Base-by-base conservation (phyloP, 2,888 invertebrate species). In the Tenodera sinensis region DNA sequence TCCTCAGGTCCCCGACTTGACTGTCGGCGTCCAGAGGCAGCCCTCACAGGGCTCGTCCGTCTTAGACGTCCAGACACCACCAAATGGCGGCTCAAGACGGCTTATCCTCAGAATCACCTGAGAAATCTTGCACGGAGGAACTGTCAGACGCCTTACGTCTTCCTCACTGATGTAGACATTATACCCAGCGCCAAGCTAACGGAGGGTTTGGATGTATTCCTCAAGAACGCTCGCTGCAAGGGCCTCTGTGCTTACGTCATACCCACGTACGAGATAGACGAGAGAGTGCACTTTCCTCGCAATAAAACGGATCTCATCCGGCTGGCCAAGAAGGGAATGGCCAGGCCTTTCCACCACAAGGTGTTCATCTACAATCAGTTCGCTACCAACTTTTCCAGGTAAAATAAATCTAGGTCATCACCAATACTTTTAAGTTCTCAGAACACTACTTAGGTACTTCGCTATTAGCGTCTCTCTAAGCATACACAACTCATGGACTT, bases 311-410 rank as follows among this genome's bases (percentile, higher is more conserved):
- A 97, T 91, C 93, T 98, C 89, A 93, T 98, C 88, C 94, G 97
- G 89, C 93, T 98, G 90, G 96, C 97, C 1, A 96, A 95, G 92
- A 97, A 97, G 92, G 97, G 97, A 88, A 93, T 97, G 87, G 98
- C 98, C 0, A 95, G 98, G 93, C 98, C 98, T 0, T 98, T 98
- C 92, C 98, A 98, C 93, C 96, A 97, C 92, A 97, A 97, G 93
- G 97, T 98, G 90, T 98, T 98, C 93, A 97, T 98, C 91, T 97
- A 97, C 93, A 98, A 98, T 93, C 98, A 98, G 93, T 98, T 96
- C 92, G 98, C 98, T 9, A 98, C 98, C 0, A 98, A 98, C 93
- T 98, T 98, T 93, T 95, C 97, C 82, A 96, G 96, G 97, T 97
- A 92, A 94, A 94, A 93, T 86, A 28, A 28, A 84, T 7, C 7